phyloP scores from a whole-genome alignment of 2,888 invertebrate genomes.

The Eristalis tenax region DNA sequence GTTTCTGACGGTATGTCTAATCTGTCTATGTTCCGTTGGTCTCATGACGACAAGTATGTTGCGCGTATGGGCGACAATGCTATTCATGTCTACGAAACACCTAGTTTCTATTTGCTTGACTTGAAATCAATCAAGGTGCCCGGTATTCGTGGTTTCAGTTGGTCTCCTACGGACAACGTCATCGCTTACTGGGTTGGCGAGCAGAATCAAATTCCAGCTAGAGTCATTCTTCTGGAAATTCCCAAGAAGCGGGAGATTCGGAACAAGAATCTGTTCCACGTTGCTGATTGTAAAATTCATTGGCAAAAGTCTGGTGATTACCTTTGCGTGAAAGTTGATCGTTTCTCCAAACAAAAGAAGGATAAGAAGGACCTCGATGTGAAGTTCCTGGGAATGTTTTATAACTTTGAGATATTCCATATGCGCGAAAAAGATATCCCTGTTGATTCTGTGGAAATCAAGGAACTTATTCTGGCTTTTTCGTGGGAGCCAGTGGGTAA shows the following conservation, averaged over 20 bases:
- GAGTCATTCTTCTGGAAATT: constrained; percentile 95
- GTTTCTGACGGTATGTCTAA: constrained; percentile 91
- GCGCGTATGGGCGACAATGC: constrained; percentile 92
- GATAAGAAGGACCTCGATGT: constrained; percentile 94
- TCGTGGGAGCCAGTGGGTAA: constrained; percentile 99
- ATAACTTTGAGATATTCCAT: constrained; percentile 99
- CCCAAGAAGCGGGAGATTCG: constrained; percentile 94
- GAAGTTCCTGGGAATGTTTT: constrained; percentile 98
- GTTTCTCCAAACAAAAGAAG: constrained; percentile 94
- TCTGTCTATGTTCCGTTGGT: constrained; percentile 99
- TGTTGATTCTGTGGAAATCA: constrained; percentile 97
- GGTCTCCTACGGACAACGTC: constrained; percentile 98
- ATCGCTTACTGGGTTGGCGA: constrained; percentile 99
- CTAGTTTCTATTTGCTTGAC: constrained; percentile 95
- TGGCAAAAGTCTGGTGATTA: constrained; percentile 99
- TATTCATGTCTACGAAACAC: constrained; percentile 97
- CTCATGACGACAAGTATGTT: constrained; percentile 96
- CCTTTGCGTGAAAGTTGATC: constrained; percentile 95
- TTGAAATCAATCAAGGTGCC: constrained; percentile 96
- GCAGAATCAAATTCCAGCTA: constrained; percentile 96
- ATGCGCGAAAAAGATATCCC: constrained; percentile 99
- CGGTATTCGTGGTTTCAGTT: constrained; percentile 96
- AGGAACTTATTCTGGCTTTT: constrained; percentile 95
- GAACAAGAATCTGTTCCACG: constrained; percentile 97
- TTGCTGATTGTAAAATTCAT: constrained; percentile 98